Evolutionary conservation across 1,140 invertebrate genomes (phyloP).

Genomic region (Spodoptera litura): DNA sequence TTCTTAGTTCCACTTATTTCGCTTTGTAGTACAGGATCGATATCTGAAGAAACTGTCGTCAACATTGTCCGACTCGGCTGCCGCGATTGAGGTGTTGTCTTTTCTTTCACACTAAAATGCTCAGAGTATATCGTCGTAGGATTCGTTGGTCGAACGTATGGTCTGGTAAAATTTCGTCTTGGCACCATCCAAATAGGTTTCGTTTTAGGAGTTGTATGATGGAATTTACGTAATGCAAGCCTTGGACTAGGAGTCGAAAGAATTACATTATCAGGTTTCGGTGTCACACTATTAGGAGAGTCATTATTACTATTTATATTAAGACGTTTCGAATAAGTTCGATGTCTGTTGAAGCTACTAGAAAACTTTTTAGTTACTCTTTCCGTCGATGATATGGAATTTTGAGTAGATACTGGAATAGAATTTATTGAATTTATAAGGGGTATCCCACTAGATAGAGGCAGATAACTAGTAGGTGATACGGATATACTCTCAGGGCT

Average conservation of each 20-base stretch:
- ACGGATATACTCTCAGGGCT: conserved; percentile 57
- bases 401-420: conserved; percentile 69
- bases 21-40: conserved; percentile 78
- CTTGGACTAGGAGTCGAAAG: conserved; percentile 57
- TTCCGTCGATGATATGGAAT: conserved; percentile 64
- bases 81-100: conserved; percentile 55
- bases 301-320: conserved; percentile 72
- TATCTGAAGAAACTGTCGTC: conserved; percentile 78
- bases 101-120: conserved; percentile 81
- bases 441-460: conserved; percentile 55
- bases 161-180: conserved; percentile 67
- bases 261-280: conserved; percentile 56
- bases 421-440: conserved; percentile 60
- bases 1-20: conserved; percentile 75
- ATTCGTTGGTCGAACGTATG: conserved; percentile 52
- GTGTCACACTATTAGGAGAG: conserved; percentile 75
- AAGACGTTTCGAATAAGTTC: conserved; percentile 77
- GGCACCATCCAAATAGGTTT: conserved; percentile 80
- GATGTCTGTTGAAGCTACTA: conserved; percentile 67
- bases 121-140: conserved; percentile 80
- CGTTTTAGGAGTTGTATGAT: conserved; percentile 73
- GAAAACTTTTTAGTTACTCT: conserved; percentile 61
- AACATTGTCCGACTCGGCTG: conserved; percentile 61
- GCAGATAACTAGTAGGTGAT: conserved; percentile 55
- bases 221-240: conserved; percentile 68